Conservation (phyloP, 2,113 vertebrate species). For the Lampris incognitus region DNA sequence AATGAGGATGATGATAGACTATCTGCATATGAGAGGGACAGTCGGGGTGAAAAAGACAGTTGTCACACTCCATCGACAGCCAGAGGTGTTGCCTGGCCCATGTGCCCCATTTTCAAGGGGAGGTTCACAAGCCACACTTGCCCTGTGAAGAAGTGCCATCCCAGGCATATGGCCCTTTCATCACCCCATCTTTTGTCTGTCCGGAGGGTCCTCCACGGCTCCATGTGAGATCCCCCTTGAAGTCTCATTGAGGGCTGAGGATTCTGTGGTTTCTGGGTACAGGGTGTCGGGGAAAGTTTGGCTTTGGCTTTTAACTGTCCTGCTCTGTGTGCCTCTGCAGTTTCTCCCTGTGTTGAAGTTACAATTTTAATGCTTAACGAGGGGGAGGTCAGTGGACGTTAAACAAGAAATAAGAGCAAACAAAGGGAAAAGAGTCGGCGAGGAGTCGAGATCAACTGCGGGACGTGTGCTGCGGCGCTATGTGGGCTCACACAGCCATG, state of each 20-base stretch:
- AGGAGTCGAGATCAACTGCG: no score
- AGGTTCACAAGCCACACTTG: slow-evolving; percentile 32
- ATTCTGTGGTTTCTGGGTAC: slow-evolving; percentile 5
- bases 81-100: slow-evolving; percentile 40
- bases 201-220: slow-evolving; percentile 20
- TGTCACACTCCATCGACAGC: slow-evolving; percentile 57
- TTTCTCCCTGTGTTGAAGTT: background rate
- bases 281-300: no score
- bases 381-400: no score
- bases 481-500: background rate
- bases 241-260: slow-evolving; percentile 14
- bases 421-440: no score
- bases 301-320: background rate
- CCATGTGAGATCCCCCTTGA: slow-evolving; percentile 36
- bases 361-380: background rate
- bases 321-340: background rate
- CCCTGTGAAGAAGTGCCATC: slow-evolving; percentile 37
- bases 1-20: slow-evolving; percentile 51
- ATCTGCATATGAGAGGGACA: slow-evolving; percentile 52
- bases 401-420: no score
- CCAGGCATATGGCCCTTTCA: slow-evolving; percentile 55
- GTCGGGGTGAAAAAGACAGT: slow-evolving; percentile 36
- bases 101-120: slow-evolving; percentile 26
- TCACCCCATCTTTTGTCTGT: slow-evolving; percentile 25
- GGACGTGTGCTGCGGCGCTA: background rate